Conservation (phyloP, 2,797 vertebrate genomes). For the Danio albolineatus region DNA sequence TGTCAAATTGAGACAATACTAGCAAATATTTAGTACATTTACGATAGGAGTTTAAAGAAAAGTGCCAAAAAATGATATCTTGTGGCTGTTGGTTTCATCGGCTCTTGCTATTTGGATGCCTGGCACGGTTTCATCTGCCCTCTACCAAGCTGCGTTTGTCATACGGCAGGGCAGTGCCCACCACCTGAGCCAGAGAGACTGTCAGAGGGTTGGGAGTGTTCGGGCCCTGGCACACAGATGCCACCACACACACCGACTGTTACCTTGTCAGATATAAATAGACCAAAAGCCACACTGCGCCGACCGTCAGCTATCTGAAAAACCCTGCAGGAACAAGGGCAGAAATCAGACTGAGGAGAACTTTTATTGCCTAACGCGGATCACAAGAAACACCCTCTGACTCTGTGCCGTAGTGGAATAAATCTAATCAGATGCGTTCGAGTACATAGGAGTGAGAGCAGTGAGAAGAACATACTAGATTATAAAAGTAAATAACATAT, state of each 20-base stretch:
- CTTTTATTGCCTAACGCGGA: constrained; percentile 48
- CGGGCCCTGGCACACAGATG: constrained; percentile 74
- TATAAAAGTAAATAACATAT: constrained; percentile 48
- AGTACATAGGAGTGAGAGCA: constrained; percentile 9
- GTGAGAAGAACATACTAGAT: constrained; percentile 28
- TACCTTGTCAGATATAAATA: constrained; percentile 80
- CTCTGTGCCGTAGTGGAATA: neutral
- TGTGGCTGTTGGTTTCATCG: constrained; percentile 53
- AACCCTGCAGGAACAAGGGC: constrained; percentile 60
- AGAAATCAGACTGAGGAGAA: constrained; percentile 73
- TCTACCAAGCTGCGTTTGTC: constrained; percentile 70
- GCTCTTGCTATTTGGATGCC: constrained; percentile 66
- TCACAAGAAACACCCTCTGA: constrained; percentile 16
- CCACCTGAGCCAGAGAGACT: constrained; percentile 68
- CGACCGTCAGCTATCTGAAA: constrained; percentile 72
- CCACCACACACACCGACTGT: constrained; percentile 71
- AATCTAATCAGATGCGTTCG: constrained; percentile 16
- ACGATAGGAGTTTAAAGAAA: constrained; percentile 19
- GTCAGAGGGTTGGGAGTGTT: constrained; percentile 51
- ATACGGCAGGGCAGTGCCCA: constrained; percentile 60
- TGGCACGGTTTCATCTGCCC: constrained; percentile 73
- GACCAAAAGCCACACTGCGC: constrained; percentile 71
- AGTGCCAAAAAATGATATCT: neutral
- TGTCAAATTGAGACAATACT: neutral
- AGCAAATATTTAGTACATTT: neutral